Conservation (phyloP, 2,888 invertebrate species). For the Encarsia formosa region DNA sequence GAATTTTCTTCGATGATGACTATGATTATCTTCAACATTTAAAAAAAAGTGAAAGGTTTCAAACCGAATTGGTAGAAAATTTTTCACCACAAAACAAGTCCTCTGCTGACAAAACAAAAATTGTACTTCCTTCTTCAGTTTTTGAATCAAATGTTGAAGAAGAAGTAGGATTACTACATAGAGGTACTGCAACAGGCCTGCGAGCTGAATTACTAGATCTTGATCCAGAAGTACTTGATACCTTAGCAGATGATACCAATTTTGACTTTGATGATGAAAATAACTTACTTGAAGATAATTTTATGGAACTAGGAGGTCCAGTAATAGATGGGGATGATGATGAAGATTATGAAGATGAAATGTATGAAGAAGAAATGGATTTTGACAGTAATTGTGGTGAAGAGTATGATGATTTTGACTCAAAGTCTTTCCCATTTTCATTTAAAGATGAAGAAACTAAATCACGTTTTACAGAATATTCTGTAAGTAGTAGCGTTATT, state of each 20-base stretch:
- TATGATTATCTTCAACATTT: constrained; percentile 94
- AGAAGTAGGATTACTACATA: constrained; percentile 76
- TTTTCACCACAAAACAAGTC: constrained; percentile 37
- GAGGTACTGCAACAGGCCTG: constrained; percentile 62
- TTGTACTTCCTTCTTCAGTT: constrained; percentile 78
- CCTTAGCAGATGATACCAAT: constrained; percentile 90
- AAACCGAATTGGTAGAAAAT: constrained; percentile 56
- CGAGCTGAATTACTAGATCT: constrained; percentile 59
- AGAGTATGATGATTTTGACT: constrained; percentile 52
- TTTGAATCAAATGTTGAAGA: constrained; percentile 86
- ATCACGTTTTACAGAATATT: constrained; percentile 88
- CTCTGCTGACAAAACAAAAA: constrained; percentile 40
- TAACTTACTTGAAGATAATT: constrained; percentile 88
- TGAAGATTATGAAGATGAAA: constrained; percentile 44
- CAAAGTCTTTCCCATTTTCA: constrained; percentile 50
- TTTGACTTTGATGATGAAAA: constrained; percentile 80
- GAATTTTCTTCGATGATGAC: constrained; percentile 91
- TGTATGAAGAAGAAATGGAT: constrained; percentile 1
- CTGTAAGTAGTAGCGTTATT: constrained; percentile 89
- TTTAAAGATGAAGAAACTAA: constrained; percentile 72
- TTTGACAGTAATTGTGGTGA: constrained; percentile 33
- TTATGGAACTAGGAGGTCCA: constrained; percentile 77
- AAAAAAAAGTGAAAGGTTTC: constrained; percentile 59
- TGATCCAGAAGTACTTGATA: constrained; percentile 90
- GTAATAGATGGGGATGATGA: constrained; percentile 67